Base-by-base conservation (phyloP, 2,113 vertebrate species). In the Campylorhamphus procurvoides region DNA sequence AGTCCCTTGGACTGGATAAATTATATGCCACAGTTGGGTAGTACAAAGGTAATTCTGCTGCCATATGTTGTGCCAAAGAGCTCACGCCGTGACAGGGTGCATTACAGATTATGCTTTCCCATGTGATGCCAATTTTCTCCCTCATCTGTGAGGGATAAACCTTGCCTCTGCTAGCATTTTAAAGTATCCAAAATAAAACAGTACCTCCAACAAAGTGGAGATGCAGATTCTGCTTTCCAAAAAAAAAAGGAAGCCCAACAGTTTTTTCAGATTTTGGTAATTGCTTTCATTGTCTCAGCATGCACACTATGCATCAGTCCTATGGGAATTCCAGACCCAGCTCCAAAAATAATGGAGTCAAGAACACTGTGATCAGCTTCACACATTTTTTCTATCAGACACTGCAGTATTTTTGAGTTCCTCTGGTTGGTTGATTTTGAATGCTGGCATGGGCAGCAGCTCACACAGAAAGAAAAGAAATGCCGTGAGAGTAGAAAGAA, bases 11-110 rank as follows among this genome's bases (percentile, higher is more conserved):
- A 96, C 87, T 91, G 88, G 85, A 96, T 96, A 78, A 98, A 97
- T 98, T 97, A 97, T 92, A 92, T 89, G 71, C 92, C 96, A 96
- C 97, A 92, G 91, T 93, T 96, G 93, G 94, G 89, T 58, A 94
- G 90, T 95, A 96, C 90, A 96, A 96, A 97, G 92, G 95, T 96
- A 98, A 97, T 97, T 98, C 94, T 97, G 89, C 96, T 96, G 91
- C 96, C 94, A 95, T 97, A 97, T 97, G 96, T 96, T 97, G 96
- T 96, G 92, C 94, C 94, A 97, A 97, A 96, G 91, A 97, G 62
- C 94, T 97, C 94, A 87, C 14, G 69, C 96, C 60, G 66, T 91
- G 95, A 97, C 92, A 96, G 84, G 67, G 78, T 93, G 89, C 75
- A 91, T 86, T 97, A 91, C 84, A 81, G 58, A 97, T 97, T 72